Conservation (phyloP, 2,888 invertebrate species). For the Psylliodes chrysocephalus region DNA sequence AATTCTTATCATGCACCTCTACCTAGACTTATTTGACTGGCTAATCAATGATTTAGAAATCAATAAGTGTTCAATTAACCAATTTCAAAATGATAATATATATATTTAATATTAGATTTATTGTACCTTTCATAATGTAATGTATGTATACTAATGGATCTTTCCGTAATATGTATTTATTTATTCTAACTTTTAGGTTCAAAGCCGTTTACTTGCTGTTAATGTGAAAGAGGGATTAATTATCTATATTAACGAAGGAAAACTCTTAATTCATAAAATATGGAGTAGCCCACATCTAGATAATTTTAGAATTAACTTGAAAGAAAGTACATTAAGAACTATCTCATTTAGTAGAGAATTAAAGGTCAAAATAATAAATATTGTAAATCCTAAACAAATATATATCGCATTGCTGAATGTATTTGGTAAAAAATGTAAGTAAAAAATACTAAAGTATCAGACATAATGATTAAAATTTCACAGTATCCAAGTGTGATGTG, state of each 20-base stretch:
- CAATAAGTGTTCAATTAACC: too few species aligned
- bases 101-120: neutral
- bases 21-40: too few species aligned
- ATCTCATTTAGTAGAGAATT: slow-evolving; percentile 49
- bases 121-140: too few species aligned
- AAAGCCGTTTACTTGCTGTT: slow-evolving; percentile 54
- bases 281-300: slow-evolving; percentile 52
- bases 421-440: slow-evolving; percentile 57
- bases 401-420: slow-evolving; percentile 50
- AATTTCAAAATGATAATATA: too few species aligned
- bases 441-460: too few species aligned
- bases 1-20: too few species aligned
- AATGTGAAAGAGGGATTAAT: slow-evolving; percentile 56
- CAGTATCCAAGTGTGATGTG: too few species aligned
- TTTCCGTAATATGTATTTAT: neutral
- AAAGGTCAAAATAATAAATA: slow-evolving; percentile 45
- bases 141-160: neutral
- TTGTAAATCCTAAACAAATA: slow-evolving; percentile 51
- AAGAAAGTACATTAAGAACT: slow-evolving; percentile 48
- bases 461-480: too few species aligned
- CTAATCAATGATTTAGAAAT: too few species aligned
- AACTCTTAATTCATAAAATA: slow-evolving; percentile 47
- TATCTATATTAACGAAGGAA: slow-evolving; percentile 51
- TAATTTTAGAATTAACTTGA: slow-evolving; percentile 49
- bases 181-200: slow-evolving; percentile 50